phyloP scores from a whole-genome alignment of 2,797 vertebrate species.

The Silurus lanzhouensis region DNA sequence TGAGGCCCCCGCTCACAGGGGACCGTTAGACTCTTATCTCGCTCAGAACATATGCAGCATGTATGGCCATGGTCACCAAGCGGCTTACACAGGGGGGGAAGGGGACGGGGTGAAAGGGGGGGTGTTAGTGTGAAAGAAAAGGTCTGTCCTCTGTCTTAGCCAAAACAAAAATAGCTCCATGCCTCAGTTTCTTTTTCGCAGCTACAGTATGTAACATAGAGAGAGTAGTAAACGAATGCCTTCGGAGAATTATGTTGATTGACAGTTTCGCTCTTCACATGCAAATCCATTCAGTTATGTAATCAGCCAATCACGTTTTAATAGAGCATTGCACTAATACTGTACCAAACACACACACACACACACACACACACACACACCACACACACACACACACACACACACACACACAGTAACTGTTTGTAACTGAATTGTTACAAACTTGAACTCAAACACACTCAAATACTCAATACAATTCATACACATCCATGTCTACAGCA shows the following conservation, averaged over 20 bases:
- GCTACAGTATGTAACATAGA: not conserved
- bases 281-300: not conserved
- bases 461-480: too few species aligned
- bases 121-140: slow-evolving; percentile 3
- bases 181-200: slow-evolving; percentile 3
- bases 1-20: slow-evolving; percentile 68
- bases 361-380: too few species aligned
- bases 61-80: slow-evolving; percentile 52
- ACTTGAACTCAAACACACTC: too few species aligned
- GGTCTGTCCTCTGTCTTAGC: slow-evolving; percentile 7
- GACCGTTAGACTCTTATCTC: slow-evolving; percentile 70
- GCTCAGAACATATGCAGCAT: slow-evolving; percentile 71
- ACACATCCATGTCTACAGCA: too few species aligned
- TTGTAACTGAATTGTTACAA: too few species aligned
- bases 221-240: slow-evolving; percentile 3
- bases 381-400: too few species aligned
- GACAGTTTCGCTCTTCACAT: not conserved
- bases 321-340: too few species aligned
- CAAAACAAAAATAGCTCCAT: slow-evolving; percentile 24
- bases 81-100: slow-evolving; percentile 28
- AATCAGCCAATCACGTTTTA: not conserved
- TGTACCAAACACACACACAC: too few species aligned
- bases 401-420: too few species aligned
- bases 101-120: not conserved
- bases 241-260: not conserved